phyloP scores from a whole-genome alignment of 2,797 vertebrate species.

The Anomalospiza imberbis region DNA sequence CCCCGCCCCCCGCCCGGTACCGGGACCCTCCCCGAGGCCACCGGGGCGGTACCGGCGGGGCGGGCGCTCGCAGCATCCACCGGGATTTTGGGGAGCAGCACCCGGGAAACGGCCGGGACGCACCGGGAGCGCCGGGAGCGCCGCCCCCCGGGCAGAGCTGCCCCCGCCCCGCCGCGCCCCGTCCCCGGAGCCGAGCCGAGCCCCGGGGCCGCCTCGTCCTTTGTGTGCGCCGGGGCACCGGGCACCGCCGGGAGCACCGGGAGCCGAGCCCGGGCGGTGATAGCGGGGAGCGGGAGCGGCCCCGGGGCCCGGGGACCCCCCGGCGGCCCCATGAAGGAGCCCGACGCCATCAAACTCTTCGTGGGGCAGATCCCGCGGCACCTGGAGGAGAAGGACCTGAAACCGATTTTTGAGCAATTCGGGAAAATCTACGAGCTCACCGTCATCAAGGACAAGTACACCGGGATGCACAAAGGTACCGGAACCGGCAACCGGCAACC shows the following conservation, averaged over 20 bases:
- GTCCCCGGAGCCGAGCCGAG: slow-evolving; percentile 23
- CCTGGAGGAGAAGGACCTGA: slow-evolving; percentile 97
- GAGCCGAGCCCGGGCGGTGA: not conserved
- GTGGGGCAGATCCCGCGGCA: slow-evolving; percentile 99
- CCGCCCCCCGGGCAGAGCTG: slow-evolving; percentile 22
- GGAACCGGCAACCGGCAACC: not conserved
- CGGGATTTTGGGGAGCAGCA: not conserved
- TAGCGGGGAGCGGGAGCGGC: not conserved
- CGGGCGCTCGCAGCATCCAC: not conserved
- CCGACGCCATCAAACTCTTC: slow-evolving; percentile 96
- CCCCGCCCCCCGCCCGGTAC: not conserved
- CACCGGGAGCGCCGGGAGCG: slow-evolving; percentile 3
- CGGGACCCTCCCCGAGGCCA: not conserved
- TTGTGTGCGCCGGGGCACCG: slow-evolving; percentile 23
- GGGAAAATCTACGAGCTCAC: slow-evolving; percentile 99
- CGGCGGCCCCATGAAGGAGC: slow-evolving; percentile 62
- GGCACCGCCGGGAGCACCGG: not conserved
- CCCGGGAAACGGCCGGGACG: not conserved
- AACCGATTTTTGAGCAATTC: slow-evolving; percentile 97
- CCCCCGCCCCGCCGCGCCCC: slow-evolving; percentile 12
- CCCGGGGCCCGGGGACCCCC: slow-evolving; percentile 2
- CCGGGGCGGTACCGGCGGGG: not conserved
- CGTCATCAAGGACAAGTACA: slow-evolving; percentile 98
- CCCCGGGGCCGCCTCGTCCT: slow-evolving; percentile 45
- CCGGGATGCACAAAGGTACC: slow-evolving; percentile 98